Base-by-base conservation (phyloP, 2,888 invertebrate genomes). In the Odontomyia ornata region DNA sequence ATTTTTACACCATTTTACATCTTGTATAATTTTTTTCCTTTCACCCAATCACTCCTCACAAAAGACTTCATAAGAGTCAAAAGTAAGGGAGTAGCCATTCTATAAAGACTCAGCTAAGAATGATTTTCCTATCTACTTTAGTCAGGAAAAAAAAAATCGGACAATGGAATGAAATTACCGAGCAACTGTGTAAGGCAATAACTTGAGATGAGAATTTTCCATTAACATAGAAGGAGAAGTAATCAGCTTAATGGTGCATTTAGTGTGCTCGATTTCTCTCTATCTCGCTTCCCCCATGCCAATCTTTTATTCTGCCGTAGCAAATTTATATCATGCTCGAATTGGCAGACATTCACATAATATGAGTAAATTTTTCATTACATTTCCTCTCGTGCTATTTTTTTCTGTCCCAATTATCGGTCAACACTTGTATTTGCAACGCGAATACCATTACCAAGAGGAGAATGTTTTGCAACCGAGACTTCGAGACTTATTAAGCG, bases 161-260 rank as follows among this genome's bases (percentile, higher is more conserved):
- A 72, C 71, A 72, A 72, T 56, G 56, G 56, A 30, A 52, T 27
- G 56, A 36, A 72, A 60, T 73, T 43, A 36, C 43, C n/a, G n/a
- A 73, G 73, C 46, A 27, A 62, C 43, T 36, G 57, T 36, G 60
- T 36, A n/a, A 36, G 47, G 75, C 75, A 75, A 75, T 75, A 64
- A 75, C 64, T 67, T 67, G 11, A 23, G 36, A 65, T 28, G 67
- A 65, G 65, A 46, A 67, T 76, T 64, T 65, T 43, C 76, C 76
- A 76, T 76, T 67, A 76, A 76, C 67, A 76, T 67, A 65, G 65
- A 65, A 76, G 65, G 46, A 67, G 36, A 56, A 30, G 65, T 76
- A 67, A 76, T 76, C 76, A 76, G 67, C 67, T 76, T 76, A 76
- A 76, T 67, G 67, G 76, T 64, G 67, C 76, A 65, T 77, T 77